Evolutionary conservation across 2,888 invertebrate genomes (phyloP).

Genomic region (Cheilosia grossa): DNA sequence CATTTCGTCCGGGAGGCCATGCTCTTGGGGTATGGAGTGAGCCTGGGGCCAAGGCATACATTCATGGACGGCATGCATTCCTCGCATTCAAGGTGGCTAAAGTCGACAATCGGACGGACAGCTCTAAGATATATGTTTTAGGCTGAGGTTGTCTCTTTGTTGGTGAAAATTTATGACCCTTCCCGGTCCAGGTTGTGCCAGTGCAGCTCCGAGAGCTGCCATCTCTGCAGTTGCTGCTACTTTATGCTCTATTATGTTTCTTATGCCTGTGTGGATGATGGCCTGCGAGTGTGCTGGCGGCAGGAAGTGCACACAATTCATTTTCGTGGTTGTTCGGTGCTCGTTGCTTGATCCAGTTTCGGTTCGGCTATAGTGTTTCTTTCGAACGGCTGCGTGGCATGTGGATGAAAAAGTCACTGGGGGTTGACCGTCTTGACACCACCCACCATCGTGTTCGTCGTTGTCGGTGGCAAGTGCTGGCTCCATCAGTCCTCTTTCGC

Average conservation of each 20-base stretch:
- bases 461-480: slow-evolving; percentile 40
- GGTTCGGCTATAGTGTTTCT: slow-evolving; percentile 7
- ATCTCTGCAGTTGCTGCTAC: slow-evolving; percentile 41
- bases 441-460: slow-evolving; percentile 33
- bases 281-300: background rate
- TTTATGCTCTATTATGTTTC: slow-evolving; percentile 71
- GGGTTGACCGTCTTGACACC: slow-evolving; percentile 57
- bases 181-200: slow-evolving; percentile 54
- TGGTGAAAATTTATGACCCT: slow-evolving; percentile 73
- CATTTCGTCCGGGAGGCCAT: slow-evolving; percentile 34
- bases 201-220: slow-evolving; percentile 35
- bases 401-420: slow-evolving; percentile 63
- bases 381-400: slow-evolving; percentile 3
- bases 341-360: slow-evolving; percentile 54
- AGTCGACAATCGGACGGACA: slow-evolving; percentile 73
- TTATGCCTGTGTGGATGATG: slow-evolving; percentile 13
- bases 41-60: slow-evolving; percentile 3
- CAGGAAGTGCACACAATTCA: slow-evolving; percentile 43
- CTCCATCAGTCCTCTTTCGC: slow-evolving; percentile 29
- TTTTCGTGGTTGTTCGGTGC: background rate
- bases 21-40: slow-evolving; percentile 12
- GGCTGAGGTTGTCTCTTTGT: slow-evolving; percentile 71
- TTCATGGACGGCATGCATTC: slow-evolving; percentile 34
- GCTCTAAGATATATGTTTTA: slow-evolving; percentile 72
- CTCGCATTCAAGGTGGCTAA: slow-evolving; percentile 69